Percentiles rank a stretch among this genome's conserved stretches.
These are phyloP conservation scores for Anas platyrhynchos DNA, from an alignment of 2,113 vertebrate genomes.

Conservation along the genomic window DNA sequence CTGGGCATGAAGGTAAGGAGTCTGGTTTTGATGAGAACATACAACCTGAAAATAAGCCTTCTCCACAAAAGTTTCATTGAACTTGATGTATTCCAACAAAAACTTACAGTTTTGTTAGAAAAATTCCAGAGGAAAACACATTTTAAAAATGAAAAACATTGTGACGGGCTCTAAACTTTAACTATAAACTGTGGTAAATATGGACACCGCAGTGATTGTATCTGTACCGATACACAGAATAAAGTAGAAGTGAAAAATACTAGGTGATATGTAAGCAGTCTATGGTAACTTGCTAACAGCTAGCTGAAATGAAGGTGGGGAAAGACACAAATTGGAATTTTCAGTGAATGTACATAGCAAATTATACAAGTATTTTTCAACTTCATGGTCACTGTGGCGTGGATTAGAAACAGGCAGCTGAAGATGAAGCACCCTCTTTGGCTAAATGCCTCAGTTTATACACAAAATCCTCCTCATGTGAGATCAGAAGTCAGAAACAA, in stretches of 20 bases:
- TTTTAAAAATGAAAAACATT: neutral
- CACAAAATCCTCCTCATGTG: neutral
- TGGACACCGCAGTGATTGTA: neutral
- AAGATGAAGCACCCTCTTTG: neutral
- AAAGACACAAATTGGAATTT: neutral
- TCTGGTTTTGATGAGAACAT: neutral
- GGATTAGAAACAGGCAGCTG: neutral
- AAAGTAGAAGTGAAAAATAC: neutral
- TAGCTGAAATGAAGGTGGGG: neutral
- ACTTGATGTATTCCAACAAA: neutral
- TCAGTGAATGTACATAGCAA: neutral
- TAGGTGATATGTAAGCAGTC: neutral
- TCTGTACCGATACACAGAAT: neutral
- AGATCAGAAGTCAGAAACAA: neutral
- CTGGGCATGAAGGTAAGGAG: neutral
- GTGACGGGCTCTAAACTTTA: neutral
- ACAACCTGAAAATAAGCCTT: neutral
- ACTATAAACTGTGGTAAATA: neutral
- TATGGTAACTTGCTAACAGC: neutral
- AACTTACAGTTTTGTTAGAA: neutral
- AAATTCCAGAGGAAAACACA: neutral
- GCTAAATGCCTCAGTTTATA: neutral
- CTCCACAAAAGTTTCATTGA: neutral
- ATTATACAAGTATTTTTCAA: neutral
- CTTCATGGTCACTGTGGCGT: neutral